Base-by-base conservation (phyloP, 92 coral and sea anemone genomes). In the Pocillopora meandrina region DNA sequence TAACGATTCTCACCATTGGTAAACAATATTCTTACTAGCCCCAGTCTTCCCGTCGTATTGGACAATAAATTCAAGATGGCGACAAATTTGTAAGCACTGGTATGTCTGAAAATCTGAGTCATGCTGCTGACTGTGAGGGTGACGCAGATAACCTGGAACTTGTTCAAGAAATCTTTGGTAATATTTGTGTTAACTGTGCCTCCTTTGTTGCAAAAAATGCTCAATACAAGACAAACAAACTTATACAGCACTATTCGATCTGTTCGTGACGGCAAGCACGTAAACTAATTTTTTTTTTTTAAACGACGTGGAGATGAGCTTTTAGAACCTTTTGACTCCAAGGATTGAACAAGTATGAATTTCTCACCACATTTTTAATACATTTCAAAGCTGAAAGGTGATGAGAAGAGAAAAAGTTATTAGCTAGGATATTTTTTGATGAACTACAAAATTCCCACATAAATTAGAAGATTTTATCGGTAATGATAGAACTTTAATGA, bases 111-210 rank as follows among this genome's bases (percentile, higher is more conserved):
- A 11, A 65, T 20, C 52, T 64, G 63, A 49, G 1, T 13, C 49
- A 19, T 26, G 21, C 80, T 19, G 26, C 74, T 14, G 57, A 11
- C 74, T 47, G 80, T 68, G 86, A 83, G 19, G 67, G 57, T 80
- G 17, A 56, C 36, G 17, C 33, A 20, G 74, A 73, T 74, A 83
- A 83, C 65, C 73, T 83, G 80, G 63, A 20, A 18, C 79, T 62
- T 64, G 86, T 65, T 19, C 86, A 83, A 64, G 86, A 83, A 74
- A 64, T 83, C 13, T 83, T 74, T 83, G 86, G 86, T 83, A 65
- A 83, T 72, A 0, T 12, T 13, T 31, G 2, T 9, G 17, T 21
- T n/a, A 65, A 65, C 7, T 14, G 1, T 20, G 4, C 13, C 19
- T 55, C 21, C 36, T 5, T n/a, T 16, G 61, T 9, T 14, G 26